Conservation (phyloP, 2,888 invertebrate genomes). For the Melitaea athalia region DNA sequence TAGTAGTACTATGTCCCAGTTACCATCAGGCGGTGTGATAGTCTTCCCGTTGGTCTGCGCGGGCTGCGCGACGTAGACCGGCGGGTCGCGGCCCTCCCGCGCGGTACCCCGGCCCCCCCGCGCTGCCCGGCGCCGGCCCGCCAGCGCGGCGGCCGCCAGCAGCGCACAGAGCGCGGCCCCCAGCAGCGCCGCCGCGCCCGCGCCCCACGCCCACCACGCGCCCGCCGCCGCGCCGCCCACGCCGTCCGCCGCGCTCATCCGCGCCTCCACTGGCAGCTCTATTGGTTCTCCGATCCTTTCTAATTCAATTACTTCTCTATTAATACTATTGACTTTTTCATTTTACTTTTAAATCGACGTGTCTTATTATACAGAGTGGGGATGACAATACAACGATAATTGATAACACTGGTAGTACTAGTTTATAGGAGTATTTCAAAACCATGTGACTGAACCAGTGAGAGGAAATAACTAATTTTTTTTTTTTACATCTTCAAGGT, state of each 20-base stretch:
- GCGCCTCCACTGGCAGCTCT: constrained; percentile 48
- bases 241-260: constrained; percentile 36
- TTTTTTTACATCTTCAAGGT: too few species aligned
- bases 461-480: too few species aligned
- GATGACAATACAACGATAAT: too few species aligned
- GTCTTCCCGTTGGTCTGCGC: constrained; percentile 56
- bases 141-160: constrained; percentile 39
- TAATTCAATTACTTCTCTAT: constrained; percentile 28
- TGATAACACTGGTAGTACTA: too few species aligned
- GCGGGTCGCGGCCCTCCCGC: constrained; percentile 47
- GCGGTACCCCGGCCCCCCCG: constrained; percentile 31
- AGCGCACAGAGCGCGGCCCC: constrained; percentile 47
- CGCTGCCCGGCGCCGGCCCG: constrained; percentile 34
- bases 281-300: constrained; percentile 61
- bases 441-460: too few species aligned
- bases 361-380: too few species aligned
- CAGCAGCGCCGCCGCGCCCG: constrained; percentile 38
- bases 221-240: constrained; percentile 40
- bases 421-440: too few species aligned
- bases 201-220: constrained; percentile 41
- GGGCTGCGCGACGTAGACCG: constrained; percentile 59
- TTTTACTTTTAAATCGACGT: too few species aligned
- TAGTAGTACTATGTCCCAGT: neutral
- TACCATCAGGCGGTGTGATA: constrained; percentile 56
- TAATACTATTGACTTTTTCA: neutral